phyloP scores from a whole-genome alignment of 1,140 invertebrate genomes.

The Cydia splendana region DNA sequence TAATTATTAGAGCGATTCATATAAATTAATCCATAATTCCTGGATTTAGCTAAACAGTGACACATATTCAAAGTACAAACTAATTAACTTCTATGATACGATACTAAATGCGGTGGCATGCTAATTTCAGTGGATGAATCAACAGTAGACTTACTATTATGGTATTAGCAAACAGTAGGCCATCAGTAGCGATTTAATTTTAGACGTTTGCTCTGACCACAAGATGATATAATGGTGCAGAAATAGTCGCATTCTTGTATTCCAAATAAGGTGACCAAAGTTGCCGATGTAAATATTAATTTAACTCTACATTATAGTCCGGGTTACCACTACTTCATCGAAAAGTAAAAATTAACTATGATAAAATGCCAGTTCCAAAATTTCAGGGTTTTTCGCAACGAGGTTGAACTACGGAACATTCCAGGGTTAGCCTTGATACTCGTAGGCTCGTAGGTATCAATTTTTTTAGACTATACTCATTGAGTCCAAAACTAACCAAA shows the following conservation, averaged over 20 bases:
- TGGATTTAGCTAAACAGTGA: slow-evolving; percentile 19
- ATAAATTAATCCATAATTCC: slow-evolving; percentile 18
- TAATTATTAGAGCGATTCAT: slow-evolving; percentile 10
- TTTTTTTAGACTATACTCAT: too few relatives aligned
- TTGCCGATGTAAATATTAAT: background rate
- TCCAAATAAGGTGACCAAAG: background rate
- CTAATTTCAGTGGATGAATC: slow-evolving; percentile 27
- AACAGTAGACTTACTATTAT: background rate
- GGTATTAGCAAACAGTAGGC: slow-evolving; percentile 17
- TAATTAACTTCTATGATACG: slow-evolving; percentile 22
- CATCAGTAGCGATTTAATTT: slow-evolving; percentile 13
- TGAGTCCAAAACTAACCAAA: too few relatives aligned
- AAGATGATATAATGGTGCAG: slow-evolving; percentile 12
- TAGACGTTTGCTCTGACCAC: slow-evolving; percentile 23
- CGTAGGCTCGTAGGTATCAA: too few relatives aligned
- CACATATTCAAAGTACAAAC: slow-evolving; percentile 22
- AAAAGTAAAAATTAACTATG: too few relatives aligned
- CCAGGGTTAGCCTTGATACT: too few relatives aligned
- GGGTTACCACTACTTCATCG: background rate
- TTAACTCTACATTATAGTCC: background rate
- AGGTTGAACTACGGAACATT: background rate
- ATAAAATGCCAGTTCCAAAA: too few relatives aligned
- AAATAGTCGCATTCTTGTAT: slow-evolving; percentile 28
- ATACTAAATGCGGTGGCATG: slow-evolving; percentile 11
- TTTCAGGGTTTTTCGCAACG: background rate